These are phyloP conservation scores for Thumatha senex DNA, from an alignment of 2,888 invertebrate species.

Conservation along the genomic window DNA sequence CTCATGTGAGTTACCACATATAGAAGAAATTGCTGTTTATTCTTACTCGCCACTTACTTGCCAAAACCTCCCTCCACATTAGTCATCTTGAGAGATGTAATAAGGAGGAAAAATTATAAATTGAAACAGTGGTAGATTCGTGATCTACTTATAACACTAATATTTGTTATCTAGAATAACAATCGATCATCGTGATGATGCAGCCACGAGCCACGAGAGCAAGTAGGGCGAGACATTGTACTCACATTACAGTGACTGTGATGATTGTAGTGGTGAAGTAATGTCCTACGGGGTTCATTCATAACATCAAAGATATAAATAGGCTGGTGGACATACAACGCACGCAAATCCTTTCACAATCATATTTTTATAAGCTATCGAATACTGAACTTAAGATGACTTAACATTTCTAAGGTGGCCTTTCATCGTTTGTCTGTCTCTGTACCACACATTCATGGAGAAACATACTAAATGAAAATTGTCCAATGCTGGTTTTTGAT, in stretches of 20 bases:
- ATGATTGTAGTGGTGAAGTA: constrained; percentile 5
- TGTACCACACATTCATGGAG: constrained; percentile 4
- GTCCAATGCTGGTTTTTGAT: constrained; percentile 31
- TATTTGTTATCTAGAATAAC: constrained; percentile 12
- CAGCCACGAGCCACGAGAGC: constrained; percentile 25
- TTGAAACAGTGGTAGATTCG: background rate
- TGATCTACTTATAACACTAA: constrained; percentile 15
- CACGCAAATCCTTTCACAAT: no score
- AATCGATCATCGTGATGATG: constrained; percentile 40
- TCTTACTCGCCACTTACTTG: no score
- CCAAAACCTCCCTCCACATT: no score
- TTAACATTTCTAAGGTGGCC: background rate
- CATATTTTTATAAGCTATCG: background rate
- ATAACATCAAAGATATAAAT: background rate
- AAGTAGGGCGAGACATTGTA: constrained; percentile 26
- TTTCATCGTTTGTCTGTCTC: no score
- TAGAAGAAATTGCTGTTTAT: no score
- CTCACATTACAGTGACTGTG: constrained; percentile 12
- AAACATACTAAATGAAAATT: constrained; percentile 43
- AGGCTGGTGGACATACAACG: background rate
- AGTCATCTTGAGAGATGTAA: no score
- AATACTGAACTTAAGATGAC: background rate
- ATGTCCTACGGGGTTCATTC: background rate
- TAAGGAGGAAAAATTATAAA: no score
- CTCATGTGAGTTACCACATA: no score